Conservation (phyloP, 2,797 vertebrate species). For the Chelon auratus region DNA sequence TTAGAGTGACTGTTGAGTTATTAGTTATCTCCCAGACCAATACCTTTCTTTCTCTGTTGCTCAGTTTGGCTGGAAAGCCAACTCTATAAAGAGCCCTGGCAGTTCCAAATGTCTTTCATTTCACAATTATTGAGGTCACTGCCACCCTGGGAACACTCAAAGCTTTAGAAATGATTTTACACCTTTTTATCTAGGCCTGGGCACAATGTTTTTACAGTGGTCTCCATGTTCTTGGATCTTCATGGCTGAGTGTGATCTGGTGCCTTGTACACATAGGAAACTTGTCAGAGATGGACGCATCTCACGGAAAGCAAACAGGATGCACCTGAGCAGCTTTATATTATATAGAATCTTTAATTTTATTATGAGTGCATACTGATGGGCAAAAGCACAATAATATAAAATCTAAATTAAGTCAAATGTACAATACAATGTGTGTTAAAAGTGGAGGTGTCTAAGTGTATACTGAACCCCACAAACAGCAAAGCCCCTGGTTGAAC, state of each 20-base stretch:
- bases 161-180: neutral
- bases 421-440: neutral
- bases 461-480: neutral
- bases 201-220: neutral
- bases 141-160: neutral
- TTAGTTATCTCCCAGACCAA: conserved; percentile 27
- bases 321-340: neutral
- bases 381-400: neutral
- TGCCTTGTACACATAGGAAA: neutral
- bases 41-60: conserved; percentile 19
- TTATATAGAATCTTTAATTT: too few relatives aligned
- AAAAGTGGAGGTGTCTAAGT: neutral
- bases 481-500: conserved; percentile 1
- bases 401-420: neutral
- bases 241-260: neutral
- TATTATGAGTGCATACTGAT: neutral
- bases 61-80: conserved; percentile 8
- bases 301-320: neutral
- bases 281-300: too few relatives aligned
- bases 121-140: conserved; percentile 6
- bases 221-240: neutral
- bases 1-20: conserved; percentile 13
- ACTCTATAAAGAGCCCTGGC: conserved; percentile 8
- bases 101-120: neutral
- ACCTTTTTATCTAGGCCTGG: neutral